phyloP scores from a whole-genome alignment of 2,113 vertebrate species.

The Hemiprocne comata region DNA sequence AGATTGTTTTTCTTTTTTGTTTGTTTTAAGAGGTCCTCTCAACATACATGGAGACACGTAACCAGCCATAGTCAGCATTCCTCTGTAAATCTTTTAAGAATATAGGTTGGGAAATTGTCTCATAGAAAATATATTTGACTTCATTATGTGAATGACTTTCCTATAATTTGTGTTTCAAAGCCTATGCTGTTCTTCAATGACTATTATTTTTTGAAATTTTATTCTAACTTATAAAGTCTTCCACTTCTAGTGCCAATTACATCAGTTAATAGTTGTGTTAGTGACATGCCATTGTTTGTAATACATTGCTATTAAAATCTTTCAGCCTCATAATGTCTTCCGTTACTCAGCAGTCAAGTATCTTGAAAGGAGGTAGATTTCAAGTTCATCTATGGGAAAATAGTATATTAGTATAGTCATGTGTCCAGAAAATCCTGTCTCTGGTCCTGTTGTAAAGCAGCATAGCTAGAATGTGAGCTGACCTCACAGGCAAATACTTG shows the following conservation, averaged over 20 bases:
- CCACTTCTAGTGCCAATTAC: background rate
- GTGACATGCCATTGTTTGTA: background rate
- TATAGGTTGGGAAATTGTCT: background rate
- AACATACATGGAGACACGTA: background rate
- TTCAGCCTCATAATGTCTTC: background rate
- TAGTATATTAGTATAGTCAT: background rate
- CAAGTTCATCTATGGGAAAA: background rate
- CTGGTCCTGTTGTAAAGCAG: background rate
- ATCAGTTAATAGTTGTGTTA: background rate
- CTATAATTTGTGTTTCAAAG: background rate
- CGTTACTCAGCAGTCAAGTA: background rate
- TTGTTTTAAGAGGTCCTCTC: background rate
- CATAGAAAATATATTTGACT: background rate
- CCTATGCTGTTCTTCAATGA: background rate
- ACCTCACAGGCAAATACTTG: background rate
- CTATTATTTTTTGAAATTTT: background rate
- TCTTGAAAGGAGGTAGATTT: background rate
- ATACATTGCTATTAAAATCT: background rate
- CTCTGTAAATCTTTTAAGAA: background rate
- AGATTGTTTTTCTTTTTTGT: background rate
- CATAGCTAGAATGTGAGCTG: background rate
- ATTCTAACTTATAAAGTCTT: background rate
- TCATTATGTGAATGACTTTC: background rate
- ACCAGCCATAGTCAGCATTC: background rate
- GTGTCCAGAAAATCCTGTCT: background rate